Base-by-base conservation (phyloP, 2,797 vertebrate genomes). In the Anguilla anguilla region DNA sequence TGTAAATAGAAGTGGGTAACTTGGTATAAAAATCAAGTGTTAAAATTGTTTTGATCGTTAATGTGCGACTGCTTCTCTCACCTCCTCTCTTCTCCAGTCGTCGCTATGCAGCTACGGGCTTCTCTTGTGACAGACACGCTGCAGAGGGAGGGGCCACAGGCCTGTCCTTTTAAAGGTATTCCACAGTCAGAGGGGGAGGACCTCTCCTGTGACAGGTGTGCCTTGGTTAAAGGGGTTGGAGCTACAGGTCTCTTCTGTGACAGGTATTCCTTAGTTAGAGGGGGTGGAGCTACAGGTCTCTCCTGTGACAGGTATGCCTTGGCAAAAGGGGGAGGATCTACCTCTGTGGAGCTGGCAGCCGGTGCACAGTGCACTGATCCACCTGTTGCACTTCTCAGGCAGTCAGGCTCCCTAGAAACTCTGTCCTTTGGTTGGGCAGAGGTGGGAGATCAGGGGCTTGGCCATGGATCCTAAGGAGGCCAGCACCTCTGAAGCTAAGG, bases 381-480 rank as follows among this genome's bases (percentile, higher is more conserved):
- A 96, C 96, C 95, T 91, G 95, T 94, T 93, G 90, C 89, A 92
- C 91, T 95, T 95, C 94, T 92, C 94, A 92, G 92, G 86, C 92
- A 92, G 89, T 87, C 89, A 91, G 90, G 91, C 87, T 87, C 77
- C 86, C 84, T 82, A 53, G 86, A 89, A 91, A 86, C 84, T 87
- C 79, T 90, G 88, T 90, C 90, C 88, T 84, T 89, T 59, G 72
- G 85, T 85, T 69, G 72, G 79, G 87, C 89, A 87, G 83, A 89
- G 79, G 88, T 89, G 88, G 90, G 84, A 84, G 85, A 89, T 25
- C 86, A 90, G 91, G 39, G 35, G 90, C 90, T 91, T 88, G 89
- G 88, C 72, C 64, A 97, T 97, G 97, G 96, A 97, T 77, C 94
- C 94, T 91, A 96, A 91, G 61, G 97, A 97, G 91, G 89, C 93